These are phyloP conservation scores for Melanostoma scalare DNA, from an alignment of 2,888 invertebrate genomes.

Conservation along the genomic window DNA sequence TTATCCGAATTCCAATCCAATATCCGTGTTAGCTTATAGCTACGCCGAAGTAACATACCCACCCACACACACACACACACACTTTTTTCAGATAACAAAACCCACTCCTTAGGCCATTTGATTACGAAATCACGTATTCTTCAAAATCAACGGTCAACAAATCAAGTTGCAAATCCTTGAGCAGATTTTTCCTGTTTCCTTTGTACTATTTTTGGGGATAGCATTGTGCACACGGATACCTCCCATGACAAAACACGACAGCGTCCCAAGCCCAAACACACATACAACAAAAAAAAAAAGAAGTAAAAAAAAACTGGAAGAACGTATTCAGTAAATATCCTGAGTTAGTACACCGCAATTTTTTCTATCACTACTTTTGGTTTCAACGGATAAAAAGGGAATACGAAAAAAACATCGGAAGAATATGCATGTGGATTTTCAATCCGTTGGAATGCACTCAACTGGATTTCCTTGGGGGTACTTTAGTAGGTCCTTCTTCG, in stretches of 20 bases:
- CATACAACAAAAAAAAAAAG: conserved; percentile 6
- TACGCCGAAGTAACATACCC: not conserved
- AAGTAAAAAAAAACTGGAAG: conserved; percentile 4
- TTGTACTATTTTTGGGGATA: not conserved
- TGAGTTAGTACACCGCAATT: conserved; percentile 49
- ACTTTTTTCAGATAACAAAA: conserved; percentile 19
- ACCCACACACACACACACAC: conserved; percentile 5
- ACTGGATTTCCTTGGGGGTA: conserved; percentile 68
- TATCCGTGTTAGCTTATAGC: conserved; percentile 6
- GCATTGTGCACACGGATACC: conserved; percentile 40
- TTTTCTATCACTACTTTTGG: conserved; percentile 2
- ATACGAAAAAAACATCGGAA: conserved; percentile 24
- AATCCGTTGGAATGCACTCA: conserved; percentile 72
- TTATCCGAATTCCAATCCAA: conserved; percentile 24
- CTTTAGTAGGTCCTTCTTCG: conserved; percentile 42
- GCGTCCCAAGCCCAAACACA: not conserved
- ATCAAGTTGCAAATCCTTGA: conserved; percentile 63
- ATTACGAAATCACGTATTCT: conserved; percentile 49
- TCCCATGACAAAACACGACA: conserved; percentile 58
- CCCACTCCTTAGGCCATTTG: conserved; percentile 49
- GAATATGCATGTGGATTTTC: conserved; percentile 69
- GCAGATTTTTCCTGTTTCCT: conserved; percentile 19
- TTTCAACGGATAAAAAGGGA: not conserved
- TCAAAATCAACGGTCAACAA: conserved; percentile 62
- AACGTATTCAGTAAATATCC: conserved; percentile 60